phyloP scores from a whole-genome alignment of 2,888 invertebrate species.

The Leistus spinibarbis region DNA sequence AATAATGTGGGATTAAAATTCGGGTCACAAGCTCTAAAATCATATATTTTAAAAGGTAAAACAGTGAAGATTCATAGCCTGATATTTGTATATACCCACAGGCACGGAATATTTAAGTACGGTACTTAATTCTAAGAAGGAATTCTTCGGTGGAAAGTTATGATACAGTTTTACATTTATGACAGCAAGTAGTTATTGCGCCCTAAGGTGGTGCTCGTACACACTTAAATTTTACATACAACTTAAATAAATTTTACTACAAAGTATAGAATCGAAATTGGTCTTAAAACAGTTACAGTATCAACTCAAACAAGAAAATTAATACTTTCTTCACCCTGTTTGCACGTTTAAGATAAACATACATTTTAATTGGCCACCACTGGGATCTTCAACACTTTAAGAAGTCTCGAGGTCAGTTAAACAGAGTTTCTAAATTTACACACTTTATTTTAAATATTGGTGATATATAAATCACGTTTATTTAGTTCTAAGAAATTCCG shows the following conservation, averaged over 20 bases:
- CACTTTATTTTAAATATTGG: too few species aligned
- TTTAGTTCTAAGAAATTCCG: too few species aligned
- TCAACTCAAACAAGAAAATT: neutral
- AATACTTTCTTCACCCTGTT: neutral
- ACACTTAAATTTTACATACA: neutral
- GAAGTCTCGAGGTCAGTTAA: too few species aligned
- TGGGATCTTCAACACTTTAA: too few species aligned
- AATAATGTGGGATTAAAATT: too few species aligned
- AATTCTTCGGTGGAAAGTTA: neutral
- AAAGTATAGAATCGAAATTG: neutral
- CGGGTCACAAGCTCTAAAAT: neutral
- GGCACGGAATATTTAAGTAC: neutral
- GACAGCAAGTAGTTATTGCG: neutral
- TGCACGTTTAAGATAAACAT: too few species aligned
- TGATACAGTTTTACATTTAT: neutral
- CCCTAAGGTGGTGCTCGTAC: neutral
- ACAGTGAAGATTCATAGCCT: neutral
- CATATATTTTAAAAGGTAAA: neutral
- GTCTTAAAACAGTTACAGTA: neutral
- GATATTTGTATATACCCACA: neutral
- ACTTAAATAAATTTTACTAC: neutral
- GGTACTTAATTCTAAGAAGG: neutral
- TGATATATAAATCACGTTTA: too few species aligned
- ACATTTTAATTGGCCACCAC: too few species aligned
- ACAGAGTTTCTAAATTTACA: too few species aligned